Evolutionary conservation across 2,888 invertebrate species (phyloP).

Genomic region (Heliconius sara): DNA sequence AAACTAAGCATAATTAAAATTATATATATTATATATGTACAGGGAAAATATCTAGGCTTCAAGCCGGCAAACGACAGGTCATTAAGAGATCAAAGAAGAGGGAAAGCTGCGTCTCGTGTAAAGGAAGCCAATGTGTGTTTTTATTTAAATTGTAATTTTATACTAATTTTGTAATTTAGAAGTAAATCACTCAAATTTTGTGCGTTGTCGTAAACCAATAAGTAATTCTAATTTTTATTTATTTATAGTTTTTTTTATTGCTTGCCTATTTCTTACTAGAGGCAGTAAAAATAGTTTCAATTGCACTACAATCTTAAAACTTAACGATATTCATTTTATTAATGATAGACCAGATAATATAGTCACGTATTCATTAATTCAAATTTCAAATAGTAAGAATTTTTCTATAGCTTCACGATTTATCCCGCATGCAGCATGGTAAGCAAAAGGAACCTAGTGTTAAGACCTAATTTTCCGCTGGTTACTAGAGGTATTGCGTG

Average conservation of each 20-base stretch:
- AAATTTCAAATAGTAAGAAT: neutral
- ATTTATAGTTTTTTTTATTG: neutral
- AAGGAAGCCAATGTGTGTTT: neutral
- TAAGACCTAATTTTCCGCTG: too few species aligned
- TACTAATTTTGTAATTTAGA: neutral
- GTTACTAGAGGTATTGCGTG: too few species aligned
- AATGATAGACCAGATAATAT: neutral
- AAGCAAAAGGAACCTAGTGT: too few species aligned
- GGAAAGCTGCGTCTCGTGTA: neutral
- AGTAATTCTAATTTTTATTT: neutral
- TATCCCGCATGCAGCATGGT: too few species aligned
- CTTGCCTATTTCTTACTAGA: neutral
- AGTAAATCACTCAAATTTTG: neutral
- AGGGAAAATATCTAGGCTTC: neutral
- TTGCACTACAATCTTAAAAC: neutral
- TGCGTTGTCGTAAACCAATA: neutral
- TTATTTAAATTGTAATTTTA: neutral
- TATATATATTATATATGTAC: neutral
- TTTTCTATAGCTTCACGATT: neutral
- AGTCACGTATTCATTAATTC: neutral
- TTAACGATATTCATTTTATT: neutral
- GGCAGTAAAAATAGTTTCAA: neutral
- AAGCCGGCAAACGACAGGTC: neutral
- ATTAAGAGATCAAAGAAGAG: constrained; percentile 11
- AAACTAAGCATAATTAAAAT: neutral